Base-by-base conservation (phyloP, 2,113 vertebrate species). In the Pampusana beccarii region DNA sequence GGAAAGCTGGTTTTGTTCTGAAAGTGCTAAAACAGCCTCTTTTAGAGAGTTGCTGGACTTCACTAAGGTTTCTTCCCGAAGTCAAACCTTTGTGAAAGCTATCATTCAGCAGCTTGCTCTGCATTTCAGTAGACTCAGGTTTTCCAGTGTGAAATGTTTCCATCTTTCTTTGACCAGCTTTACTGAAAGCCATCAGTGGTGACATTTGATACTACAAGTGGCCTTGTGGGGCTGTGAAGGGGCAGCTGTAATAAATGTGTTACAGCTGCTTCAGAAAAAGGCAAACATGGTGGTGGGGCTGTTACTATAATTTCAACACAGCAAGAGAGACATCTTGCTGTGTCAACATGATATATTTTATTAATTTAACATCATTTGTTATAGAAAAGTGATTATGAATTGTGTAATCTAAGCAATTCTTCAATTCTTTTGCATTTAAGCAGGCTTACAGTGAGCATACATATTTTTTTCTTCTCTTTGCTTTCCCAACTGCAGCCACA, bases 401-500 rank as follows among this genome's bases (percentile, higher is more conserved):
- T 74, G 11, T 81, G 25, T 12, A 69, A 82, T 36, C 34, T 0
- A 1, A 71, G 34, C 46, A 53, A 40, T 89, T 50, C 20, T 40
- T 57, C 10, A 28, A 28, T 33, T 25, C 48, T 79, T 48, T 38
- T 3, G 3, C 26, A 6, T 50, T 44, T 65, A 69, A 54, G 25
- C 26, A 54, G 16, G 16, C 20, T 81, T 72, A 6, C 38, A 67
- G 58, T 17, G 51, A 62, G 48, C 1, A 3, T 29, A 23, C 16
- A 51, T 17, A 18, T 53, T 0, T 61, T 58, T 38, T 56, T 4
- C 16, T 90, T 74, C 17, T 71, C 38, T 72, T 66, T 77, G 3
- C 9, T 84, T 87, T 40, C 28, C 10, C 25, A 98, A 97, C 48
- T 66, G 75, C 94, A 83, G 97, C 98, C 56, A 79, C 33, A 34